A percentile compares a stretch with the other conserved stretches of the same genome.
Conservation (phyloP, 2,797 vertebrate genomes). For the Austrolebias charrua region DNA sequence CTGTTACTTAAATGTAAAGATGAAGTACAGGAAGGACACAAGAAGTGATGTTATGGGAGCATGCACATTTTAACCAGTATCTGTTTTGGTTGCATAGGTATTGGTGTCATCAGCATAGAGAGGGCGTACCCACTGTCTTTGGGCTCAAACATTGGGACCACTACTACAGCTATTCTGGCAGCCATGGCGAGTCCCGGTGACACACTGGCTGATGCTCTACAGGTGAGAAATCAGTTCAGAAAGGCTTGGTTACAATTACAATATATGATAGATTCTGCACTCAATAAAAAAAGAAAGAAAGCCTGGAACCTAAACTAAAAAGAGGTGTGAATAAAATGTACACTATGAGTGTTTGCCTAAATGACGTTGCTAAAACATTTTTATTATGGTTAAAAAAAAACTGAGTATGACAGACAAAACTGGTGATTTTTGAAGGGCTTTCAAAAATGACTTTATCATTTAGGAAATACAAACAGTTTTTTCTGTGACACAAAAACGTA, state of each 20-base stretch:
- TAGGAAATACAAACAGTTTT: no score
- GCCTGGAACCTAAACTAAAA: no score
- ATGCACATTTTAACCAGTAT: slow-evolving; percentile 11
- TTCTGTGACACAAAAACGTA: no score
- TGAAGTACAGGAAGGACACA: background rate
- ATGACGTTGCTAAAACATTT: no score
- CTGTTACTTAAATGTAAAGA: background rate
- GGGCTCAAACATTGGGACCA: slow-evolving; percentile 96
- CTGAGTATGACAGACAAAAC: no score
- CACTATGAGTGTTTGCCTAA: no score
- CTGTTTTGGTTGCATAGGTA: slow-evolving; percentile 74
- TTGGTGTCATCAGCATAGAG: slow-evolving; percentile 92
- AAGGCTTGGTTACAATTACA: background rate
- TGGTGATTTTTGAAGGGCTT: no score
- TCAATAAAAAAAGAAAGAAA: no score
- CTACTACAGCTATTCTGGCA: slow-evolving; percentile 92
- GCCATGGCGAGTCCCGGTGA: slow-evolving; percentile 91
- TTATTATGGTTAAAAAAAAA: no score
- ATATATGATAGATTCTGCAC: no score
- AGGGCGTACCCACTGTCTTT: slow-evolving; percentile 92
- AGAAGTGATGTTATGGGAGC: background rate
- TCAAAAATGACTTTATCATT: no score
- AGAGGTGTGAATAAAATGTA: no score
- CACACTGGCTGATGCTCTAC: slow-evolving; percentile 83
- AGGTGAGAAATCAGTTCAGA: slow-evolving; percentile 77